Evolutionary conservation across 2,797 vertebrate genomes (phyloP), one percentile per base, ranked within the genome.

Genomic region (Melanotaenia nigrans): DNA sequence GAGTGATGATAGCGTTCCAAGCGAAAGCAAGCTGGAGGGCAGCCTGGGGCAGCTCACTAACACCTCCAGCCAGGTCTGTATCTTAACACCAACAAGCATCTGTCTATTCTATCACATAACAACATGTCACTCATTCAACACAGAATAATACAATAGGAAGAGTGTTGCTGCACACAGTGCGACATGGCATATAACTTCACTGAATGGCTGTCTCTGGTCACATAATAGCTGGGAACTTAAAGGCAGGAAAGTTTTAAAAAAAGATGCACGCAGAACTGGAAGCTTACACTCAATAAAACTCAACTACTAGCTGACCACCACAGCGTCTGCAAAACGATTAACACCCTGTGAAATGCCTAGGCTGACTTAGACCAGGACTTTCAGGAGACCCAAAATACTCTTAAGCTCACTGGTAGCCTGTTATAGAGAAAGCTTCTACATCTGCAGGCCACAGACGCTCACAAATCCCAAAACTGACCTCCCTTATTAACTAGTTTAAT

Each of bases 41-140:
- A 85, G 89, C 90, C 92, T 83, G 88, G 85, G 89, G 93, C 89
- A 38, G 64, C 91, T 93, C 90, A 89, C 87, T 83, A 90, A 90
- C 90, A 93, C 89, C 87, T 84, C 81, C 8, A 85, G 80, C 82
- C 62, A 83, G 80, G 78, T 86, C 83, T 86, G 70, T 82, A 84
- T 89, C 88, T 89, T 88, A 91, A 92, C 85, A 93, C 85, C 89
- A 89, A 91, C 90, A 90, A 90, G 85, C 87, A 91, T 90, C 83
- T 90, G 88, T 91, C 90, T 81, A 80, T 82, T 88, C 85, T 71
- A 86, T 92, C 89, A 83, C 68, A 79, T 73, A 89, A 81, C 88
- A 78, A 88, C 76, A 79, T 80, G 87, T 81, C 87, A 90, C 66
- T 86, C 81, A 88, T 74, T 88, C 85, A 77, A 66, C 78, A 57